These are phyloP conservation scores for Dusona sp. DNA, from an alignment of 2,888 invertebrate genomes.

Conservation along the genomic window DNA sequence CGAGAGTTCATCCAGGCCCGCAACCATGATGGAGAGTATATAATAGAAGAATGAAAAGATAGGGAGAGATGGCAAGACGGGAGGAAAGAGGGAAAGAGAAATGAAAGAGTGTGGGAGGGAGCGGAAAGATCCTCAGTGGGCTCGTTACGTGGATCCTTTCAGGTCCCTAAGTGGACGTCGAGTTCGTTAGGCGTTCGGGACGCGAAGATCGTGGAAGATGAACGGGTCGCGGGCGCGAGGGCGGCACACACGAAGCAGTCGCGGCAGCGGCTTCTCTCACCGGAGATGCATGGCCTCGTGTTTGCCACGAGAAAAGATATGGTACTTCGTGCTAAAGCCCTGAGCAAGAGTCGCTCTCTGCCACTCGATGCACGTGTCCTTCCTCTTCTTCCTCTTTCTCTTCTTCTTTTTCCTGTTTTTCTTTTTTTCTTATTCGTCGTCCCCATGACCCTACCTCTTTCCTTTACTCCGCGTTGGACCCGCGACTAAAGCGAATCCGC, in stretches of 20 bases:
- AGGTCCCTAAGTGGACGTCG: constrained; percentile 80
- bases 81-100: constrained; percentile 29
- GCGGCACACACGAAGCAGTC: constrained; percentile 55
- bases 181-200: constrained; percentile 81
- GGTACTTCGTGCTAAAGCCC: constrained; percentile 77
- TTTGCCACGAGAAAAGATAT: constrained; percentile 79
- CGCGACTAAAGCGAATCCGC: constrained; percentile 60
- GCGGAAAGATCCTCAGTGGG: constrained; percentile 68
- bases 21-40: constrained; percentile 25
- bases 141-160: constrained; percentile 81
- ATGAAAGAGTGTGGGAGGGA: constrained; percentile 70
- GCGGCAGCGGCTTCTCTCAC: constrained; percentile 49
- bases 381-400: constrained; percentile 10
- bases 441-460: constrained; percentile 28
- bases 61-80: constrained; percentile 40
- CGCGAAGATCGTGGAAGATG: constrained; percentile 79
- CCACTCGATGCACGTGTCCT: constrained; percentile 59
- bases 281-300: constrained; percentile 78
- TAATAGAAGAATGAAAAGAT: constrained; percentile 57
- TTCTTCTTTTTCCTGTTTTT: constrained; percentile 5
- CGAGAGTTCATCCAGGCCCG: not conserved
- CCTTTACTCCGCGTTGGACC: constrained; percentile 29
- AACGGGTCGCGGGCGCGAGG: constrained; percentile 77
- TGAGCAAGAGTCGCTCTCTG: constrained; percentile 47
- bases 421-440: constrained; percentile 18